Evolutionary conservation across 2,113 vertebrate species (phyloP).

Genomic region (Dunckerocampus dactyliophorus): DNA sequence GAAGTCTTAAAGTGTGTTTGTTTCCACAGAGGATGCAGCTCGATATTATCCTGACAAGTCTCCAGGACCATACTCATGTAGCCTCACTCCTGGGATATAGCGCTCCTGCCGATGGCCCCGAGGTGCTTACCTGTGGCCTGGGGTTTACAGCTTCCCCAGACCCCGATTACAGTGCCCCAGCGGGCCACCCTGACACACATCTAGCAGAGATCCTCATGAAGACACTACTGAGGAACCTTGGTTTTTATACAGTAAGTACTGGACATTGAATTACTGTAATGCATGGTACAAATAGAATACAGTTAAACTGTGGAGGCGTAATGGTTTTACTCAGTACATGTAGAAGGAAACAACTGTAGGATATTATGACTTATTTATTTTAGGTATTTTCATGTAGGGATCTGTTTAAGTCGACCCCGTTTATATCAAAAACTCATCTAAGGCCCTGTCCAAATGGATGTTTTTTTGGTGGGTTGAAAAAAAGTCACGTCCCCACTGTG

Average conservation of each 20-base stretch:
- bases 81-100: slow-evolving; percentile 95
- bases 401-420: too few species aligned
- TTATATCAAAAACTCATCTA: too few species aligned
- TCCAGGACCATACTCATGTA: slow-evolving; percentile 97
- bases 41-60: slow-evolving; percentile 95
- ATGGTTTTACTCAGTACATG: too few species aligned
- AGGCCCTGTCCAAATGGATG: too few species aligned
- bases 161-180: slow-evolving; percentile 45
- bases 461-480: too few species aligned
- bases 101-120: slow-evolving; percentile 82
- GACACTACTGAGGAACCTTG: slow-evolving; percentile 93
- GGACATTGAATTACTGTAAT: background rate
- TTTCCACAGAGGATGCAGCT: slow-evolving; percentile 87
- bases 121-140: slow-evolving; percentile 68
- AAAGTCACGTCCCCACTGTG: too few species aligned
- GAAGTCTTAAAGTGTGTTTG: background rate
- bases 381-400: too few species aligned
- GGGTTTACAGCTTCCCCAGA: slow-evolving; percentile 69
- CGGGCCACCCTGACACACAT: slow-evolving; percentile 87
- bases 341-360: too few species aligned
- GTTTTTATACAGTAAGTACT: slow-evolving; percentile 91
- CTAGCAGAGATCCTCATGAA: slow-evolving; percentile 98
- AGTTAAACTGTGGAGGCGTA: background rate
- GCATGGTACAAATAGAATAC: background rate
- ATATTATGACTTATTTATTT: too few species aligned